Conservation (phyloP, 2,797 vertebrate species). For the Phataginus tetradactyla region DNA sequence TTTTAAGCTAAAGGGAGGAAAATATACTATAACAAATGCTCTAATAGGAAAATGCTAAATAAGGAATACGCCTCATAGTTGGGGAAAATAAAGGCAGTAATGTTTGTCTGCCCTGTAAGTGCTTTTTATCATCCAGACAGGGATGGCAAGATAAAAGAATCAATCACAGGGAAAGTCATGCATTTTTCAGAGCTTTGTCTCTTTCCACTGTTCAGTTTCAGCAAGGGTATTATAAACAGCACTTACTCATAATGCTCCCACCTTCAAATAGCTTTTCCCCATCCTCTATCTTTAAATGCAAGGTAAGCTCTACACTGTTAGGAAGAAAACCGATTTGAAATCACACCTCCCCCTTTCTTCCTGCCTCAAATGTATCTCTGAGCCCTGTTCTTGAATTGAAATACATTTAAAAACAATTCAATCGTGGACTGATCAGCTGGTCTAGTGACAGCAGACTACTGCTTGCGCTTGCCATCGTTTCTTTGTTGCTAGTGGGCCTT, state of each 20-base stretch:
- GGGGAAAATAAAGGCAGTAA: background rate
- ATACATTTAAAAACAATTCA: slow-evolving; percentile 66
- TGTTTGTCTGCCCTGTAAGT: slow-evolving; percentile 14
- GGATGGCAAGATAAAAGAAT: slow-evolving; percentile 50
- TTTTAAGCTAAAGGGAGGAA: background rate
- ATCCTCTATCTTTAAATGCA: slow-evolving; percentile 50
- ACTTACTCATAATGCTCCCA: slow-evolving; percentile 33
- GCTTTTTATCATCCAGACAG: slow-evolving; percentile 42
- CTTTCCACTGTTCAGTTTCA: slow-evolving; percentile 47
- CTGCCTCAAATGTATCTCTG: background rate
- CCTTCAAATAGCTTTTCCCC: background rate
- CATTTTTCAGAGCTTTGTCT: slow-evolving; percentile 50
- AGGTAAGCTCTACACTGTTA: slow-evolving; percentile 60
- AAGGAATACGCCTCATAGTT: slow-evolving; percentile 34
- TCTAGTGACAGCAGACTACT: background rate
- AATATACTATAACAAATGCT: background rate
- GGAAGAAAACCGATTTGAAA: slow-evolving; percentile 33
- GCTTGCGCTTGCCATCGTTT: slow-evolving; percentile 32
- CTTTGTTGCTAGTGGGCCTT: slow-evolving; percentile 57
- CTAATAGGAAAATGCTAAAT: slow-evolving; percentile 49
- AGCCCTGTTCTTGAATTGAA: slow-evolving; percentile 49
- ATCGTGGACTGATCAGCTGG: slow-evolving; percentile 54
- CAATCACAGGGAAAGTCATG: slow-evolving; percentile 8
- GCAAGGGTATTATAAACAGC: slow-evolving; percentile 54
- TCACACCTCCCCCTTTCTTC: slow-evolving; percentile 12